A percentile compares a stretch with the other conserved stretches of the same genome.
phyloP scores from a whole-genome alignment of 92 coral and sea anemone species.

The Hydrozoanthus gracilis region DNA sequence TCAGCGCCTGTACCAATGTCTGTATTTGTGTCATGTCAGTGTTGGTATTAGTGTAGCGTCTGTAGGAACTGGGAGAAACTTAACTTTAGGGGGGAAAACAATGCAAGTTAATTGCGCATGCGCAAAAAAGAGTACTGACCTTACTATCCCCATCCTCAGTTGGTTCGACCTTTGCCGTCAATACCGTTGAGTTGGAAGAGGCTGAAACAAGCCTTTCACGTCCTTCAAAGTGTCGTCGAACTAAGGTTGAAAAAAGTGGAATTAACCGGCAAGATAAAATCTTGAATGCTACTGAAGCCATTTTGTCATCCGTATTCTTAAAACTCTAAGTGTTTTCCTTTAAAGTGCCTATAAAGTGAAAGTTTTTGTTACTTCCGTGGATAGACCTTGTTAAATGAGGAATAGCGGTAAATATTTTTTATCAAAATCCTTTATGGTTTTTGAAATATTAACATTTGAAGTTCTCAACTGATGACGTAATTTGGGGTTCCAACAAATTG shows the following conservation, averaged over 20 bases:
- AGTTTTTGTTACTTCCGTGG: too few species aligned
- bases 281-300: neutral
- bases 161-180: neutral
- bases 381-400: too few species aligned
- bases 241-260: conserved; percentile 42
- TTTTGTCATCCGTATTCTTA: neutral
- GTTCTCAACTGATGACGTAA: too few species aligned
- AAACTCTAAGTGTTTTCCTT: too few species aligned
- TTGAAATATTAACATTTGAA: too few species aligned
- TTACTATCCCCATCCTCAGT: neutral
- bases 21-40: neutral
- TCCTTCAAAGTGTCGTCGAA: conserved; percentile 86
- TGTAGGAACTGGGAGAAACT: neutral
- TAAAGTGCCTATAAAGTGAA: too few species aligned
- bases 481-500: too few species aligned
- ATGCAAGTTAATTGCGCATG: neutral
- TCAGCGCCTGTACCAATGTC: neutral
- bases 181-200: conserved; percentile 19
- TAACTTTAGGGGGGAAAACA: neutral
- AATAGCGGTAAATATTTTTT: too few species aligned
- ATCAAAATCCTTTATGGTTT: too few species aligned
- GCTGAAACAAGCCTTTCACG: conserved; percentile 76
- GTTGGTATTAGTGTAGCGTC: neutral
- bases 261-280: neutral
- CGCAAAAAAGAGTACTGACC: neutral